A percentile compares a stretch with the other conserved stretches of the same genome.
phyloP scores from a whole-genome alignment of 64 coral and sea anemone species.

The Montipora efflorescens region DNA sequence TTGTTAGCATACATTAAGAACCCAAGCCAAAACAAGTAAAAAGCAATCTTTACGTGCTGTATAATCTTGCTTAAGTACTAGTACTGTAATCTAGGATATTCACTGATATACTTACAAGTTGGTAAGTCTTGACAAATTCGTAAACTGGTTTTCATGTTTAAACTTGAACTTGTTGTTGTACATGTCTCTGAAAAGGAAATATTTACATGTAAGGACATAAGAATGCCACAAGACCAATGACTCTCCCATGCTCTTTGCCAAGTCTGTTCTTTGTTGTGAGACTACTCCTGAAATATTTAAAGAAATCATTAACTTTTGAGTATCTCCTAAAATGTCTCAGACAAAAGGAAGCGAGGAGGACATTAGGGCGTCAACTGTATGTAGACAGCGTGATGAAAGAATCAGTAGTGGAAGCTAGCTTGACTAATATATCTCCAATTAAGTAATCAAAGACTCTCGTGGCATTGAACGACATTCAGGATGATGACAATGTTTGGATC shows the following conservation, averaged over 20 bases:
- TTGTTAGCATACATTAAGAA: too few relatives aligned
- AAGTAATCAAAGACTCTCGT: neutral
- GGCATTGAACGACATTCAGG: neutral
- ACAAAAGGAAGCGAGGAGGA: neutral
- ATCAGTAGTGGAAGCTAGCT: neutral
- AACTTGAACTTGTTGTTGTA: constrained; percentile 80
- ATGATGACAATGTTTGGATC: neutral
- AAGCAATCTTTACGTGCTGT: too few relatives aligned
- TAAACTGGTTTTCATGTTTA: constrained; percentile 95
- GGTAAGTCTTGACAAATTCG: constrained; percentile 65
- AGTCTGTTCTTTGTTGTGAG: too few relatives aligned
- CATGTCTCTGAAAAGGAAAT: constrained; percentile 46
- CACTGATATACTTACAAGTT: constrained; percentile 68
- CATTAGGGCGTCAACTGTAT: neutral
- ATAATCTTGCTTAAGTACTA: too few relatives aligned
- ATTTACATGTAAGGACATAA: neutral
- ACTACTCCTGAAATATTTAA: too few relatives aligned
- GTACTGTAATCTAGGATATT: too few relatives aligned
- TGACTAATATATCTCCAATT: neutral
- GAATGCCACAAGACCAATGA: too few relatives aligned
- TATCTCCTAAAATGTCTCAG: too few relatives aligned
- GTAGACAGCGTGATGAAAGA: neutral
- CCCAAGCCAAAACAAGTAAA: too few relatives aligned
- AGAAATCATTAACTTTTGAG: too few relatives aligned
- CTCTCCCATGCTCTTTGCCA: too few relatives aligned